Evolutionary conservation across 1,140 invertebrate species (phyloP).

Genomic region (Globodera ellingtonae): DNA sequence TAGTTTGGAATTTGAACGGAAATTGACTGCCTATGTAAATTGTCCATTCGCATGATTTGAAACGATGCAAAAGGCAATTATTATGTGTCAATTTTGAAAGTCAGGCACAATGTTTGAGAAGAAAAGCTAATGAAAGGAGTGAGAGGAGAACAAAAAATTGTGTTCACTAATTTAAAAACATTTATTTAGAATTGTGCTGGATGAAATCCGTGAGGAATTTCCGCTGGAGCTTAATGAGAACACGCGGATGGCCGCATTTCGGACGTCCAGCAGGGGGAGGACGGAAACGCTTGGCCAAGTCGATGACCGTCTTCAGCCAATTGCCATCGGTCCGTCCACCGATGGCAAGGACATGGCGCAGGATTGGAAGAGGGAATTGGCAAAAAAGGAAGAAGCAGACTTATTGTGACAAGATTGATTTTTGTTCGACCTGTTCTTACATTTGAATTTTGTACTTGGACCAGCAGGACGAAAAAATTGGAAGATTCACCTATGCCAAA

Average conservation of each 20-base stretch:
- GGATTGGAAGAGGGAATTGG: neutral
- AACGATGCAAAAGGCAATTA: no score
- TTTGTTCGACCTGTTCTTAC: no score
- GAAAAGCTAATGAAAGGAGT: no score
- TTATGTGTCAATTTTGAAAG: no score
- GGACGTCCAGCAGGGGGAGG: neutral
- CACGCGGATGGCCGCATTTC: slow-evolving; percentile 26
- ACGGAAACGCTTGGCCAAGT: neutral
- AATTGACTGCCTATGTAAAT: no score
- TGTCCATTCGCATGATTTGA: no score
- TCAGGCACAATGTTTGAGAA: no score
- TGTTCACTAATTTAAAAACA: neutral
- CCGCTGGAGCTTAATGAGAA: slow-evolving; percentile 27
- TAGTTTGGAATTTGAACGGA: neutral
- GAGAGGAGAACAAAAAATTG: no score
- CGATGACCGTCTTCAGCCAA: slow-evolving; percentile 2
- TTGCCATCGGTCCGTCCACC: neutral
- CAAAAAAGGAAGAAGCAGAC: neutral
- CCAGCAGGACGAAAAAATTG: no score
- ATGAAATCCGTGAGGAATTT: slow-evolving; percentile 26
- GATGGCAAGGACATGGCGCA: neutral
- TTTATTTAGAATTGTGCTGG: slow-evolving; percentile 24
- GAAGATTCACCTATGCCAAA: no score
- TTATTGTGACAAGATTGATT: neutral
- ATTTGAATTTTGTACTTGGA: no score